Conservation (phyloP, 2,888 invertebrate genomes). For the Dromius quadrimaculatus region DNA sequence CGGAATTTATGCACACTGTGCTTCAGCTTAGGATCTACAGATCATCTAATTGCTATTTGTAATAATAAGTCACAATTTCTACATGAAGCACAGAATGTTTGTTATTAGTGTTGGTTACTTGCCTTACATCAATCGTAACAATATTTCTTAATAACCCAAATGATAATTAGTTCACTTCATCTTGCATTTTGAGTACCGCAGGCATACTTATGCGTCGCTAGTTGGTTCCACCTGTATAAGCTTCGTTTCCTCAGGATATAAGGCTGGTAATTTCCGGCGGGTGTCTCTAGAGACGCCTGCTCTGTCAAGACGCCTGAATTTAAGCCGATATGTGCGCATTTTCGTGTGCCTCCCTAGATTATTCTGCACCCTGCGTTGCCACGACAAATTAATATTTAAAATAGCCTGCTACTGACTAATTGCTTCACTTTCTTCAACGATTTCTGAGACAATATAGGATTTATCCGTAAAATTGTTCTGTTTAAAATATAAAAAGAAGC, state of each 20-base stretch:
- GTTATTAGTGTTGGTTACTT: no score
- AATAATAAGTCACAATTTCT: no score
- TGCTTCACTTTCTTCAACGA: conserved; percentile 41
- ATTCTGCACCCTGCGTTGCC: conserved; percentile 1
- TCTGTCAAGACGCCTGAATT: background rate
- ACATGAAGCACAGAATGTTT: no score
- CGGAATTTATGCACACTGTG: no score
- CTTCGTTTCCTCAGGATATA: conserved; percentile 48
- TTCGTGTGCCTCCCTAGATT: background rate
- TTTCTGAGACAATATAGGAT: conserved; percentile 29
- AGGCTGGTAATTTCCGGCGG: conserved; percentile 47
- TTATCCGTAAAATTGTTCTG: background rate
- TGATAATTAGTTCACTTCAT: no score
- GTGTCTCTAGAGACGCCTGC: conserved; percentile 26
- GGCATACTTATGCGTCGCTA: no score
- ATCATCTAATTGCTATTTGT: no score
- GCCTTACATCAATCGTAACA: no score
- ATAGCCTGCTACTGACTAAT: conserved; percentile 43
- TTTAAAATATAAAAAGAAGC: no score
- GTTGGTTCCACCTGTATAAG: conserved; percentile 31
- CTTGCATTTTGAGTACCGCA: no score
- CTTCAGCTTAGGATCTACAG: no score
- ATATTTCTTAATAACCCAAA: no score
- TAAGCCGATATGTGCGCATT: conserved; percentile 23
- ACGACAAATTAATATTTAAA: conserved; percentile 48